These are phyloP conservation scores for Hirtodrosophila histrioides DNA, from an alignment of 2,888 invertebrate species.

Conservation along the genomic window DNA sequence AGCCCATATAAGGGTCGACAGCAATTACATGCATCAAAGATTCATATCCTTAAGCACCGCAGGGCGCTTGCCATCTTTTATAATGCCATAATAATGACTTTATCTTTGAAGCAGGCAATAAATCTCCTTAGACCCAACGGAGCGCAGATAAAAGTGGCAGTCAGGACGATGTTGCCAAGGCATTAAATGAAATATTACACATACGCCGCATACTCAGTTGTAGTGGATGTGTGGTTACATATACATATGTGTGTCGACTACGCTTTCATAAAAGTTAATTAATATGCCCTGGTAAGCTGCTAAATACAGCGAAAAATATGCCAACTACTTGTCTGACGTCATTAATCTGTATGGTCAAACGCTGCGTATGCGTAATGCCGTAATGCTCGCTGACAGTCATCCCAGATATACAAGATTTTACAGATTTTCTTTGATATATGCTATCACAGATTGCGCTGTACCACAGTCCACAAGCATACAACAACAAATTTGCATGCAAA, in stretches of 20 bases:
- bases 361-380: constrained; percentile 48
- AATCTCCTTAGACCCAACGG: constrained; percentile 66
- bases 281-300: constrained; percentile 70
- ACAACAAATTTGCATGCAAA: constrained; percentile 72
- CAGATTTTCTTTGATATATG: constrained; percentile 9
- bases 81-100: constrained; percentile 78
- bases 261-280: constrained; percentile 74
- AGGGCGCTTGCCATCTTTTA: constrained; percentile 66
- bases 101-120: constrained; percentile 78
- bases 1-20: constrained; percentile 47
- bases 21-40: constrained; percentile 79
- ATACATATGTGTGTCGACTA: constrained; percentile 7
- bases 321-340: constrained; percentile 45
- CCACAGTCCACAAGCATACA: constrained; percentile 19
- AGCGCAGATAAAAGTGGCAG: constrained; percentile 54
- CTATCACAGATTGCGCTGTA: constrained; percentile 18
- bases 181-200: constrained; percentile 73
- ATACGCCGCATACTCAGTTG: constrained; percentile 40
- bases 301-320: constrained; percentile 68
- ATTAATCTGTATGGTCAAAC: constrained; percentile 37
- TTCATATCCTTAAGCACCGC: constrained; percentile 75
- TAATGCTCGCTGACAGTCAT: constrained; percentile 52
- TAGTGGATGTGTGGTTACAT: constrained; percentile 15
- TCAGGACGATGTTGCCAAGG: constrained; percentile 44
- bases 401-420: constrained; percentile 16